Evolutionary conservation across 2,888 invertebrate species (phyloP).

Genomic region (Drosophila basisetae): DNA sequence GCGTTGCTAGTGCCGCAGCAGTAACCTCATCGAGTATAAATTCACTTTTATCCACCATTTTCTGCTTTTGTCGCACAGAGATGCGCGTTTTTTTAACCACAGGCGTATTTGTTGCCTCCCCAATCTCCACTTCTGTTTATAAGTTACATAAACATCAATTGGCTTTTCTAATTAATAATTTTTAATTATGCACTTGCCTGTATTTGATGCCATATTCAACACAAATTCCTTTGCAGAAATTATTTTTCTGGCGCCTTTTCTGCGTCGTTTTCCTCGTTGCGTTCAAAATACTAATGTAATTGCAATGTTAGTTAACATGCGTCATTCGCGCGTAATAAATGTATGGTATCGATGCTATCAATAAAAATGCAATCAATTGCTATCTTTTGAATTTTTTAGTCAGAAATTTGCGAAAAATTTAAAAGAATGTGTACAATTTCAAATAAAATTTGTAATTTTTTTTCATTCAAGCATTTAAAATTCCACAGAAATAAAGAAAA

Average conservation of each 20-base stretch:
- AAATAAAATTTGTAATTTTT: not conserved
- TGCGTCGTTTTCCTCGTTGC: constrained; percentile 28
- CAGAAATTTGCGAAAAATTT: not conserved
- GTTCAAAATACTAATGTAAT: constrained; percentile 36
- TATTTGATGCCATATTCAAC: constrained; percentile 13
- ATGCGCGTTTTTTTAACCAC: constrained; percentile 40
- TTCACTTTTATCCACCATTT: not conserved
- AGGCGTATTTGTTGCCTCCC: constrained; percentile 38
- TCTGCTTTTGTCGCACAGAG: not conserved
- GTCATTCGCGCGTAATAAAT: constrained; percentile 4
- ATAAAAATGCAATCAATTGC: not conserved
- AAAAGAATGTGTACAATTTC: not conserved
- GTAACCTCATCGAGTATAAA: not conserved
- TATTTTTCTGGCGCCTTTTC: constrained; percentile 5
- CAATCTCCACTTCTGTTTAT: constrained; percentile 11
- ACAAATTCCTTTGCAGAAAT: not conserved
- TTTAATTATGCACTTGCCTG: constrained; percentile 22
- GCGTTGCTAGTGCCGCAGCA: constrained; percentile 2
- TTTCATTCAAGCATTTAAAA: not conserved
- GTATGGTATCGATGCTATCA: constrained; percentile 28
- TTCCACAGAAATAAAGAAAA: too few relatives aligned
- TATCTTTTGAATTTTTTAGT: not conserved
- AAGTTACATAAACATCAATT: not conserved
- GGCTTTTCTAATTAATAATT: not conserved
- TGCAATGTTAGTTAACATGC: constrained; percentile 43